Conservation (phyloP, 2,797 vertebrate species). For the Ptychobarbus kaznakovi region DNA sequence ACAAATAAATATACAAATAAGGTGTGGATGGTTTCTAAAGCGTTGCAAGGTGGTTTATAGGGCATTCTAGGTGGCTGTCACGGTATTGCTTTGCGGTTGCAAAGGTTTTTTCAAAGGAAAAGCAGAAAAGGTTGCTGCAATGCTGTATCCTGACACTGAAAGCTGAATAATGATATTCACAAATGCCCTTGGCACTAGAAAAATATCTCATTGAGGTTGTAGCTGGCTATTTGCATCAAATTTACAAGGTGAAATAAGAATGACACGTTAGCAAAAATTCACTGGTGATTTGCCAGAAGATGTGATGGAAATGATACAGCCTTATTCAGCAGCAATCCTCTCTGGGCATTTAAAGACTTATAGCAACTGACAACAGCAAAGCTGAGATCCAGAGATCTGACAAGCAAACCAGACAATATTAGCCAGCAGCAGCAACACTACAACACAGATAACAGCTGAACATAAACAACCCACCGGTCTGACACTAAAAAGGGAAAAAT, state of each 20-base stretch:
- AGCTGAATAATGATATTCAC: constrained; percentile 25
- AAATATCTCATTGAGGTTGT: neutral
- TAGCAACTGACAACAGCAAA: constrained; percentile 26
- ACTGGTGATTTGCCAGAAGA: constrained; percentile 24
- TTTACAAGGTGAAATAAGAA: constrained; percentile 20
- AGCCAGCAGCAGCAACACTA: constrained; percentile 13
- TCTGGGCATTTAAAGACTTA: constrained; percentile 36
- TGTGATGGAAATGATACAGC: constrained; percentile 12
- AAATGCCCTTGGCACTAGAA: constrained; percentile 28
- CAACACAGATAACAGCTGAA: constrained; percentile 15
- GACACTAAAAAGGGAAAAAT: constrained; percentile 9
- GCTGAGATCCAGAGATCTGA: constrained; percentile 37
- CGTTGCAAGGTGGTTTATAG: neutral
- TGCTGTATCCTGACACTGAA: neutral
- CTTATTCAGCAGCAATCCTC: neutral
- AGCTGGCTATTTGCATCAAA: constrained; percentile 27
- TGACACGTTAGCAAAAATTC: constrained; percentile 5
- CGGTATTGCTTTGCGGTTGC: neutral
- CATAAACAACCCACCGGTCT: constrained; percentile 9
- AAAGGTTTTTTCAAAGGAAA: neutral
- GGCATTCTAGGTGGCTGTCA: neutral
- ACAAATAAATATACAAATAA: neutral
- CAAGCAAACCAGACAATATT: constrained; percentile 19
- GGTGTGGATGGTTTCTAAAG: neutral
- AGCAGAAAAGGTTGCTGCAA: constrained; percentile 5